Evolutionary conservation across 2,888 invertebrate genomes (phyloP).

Genomic region (Drosophila helvetica): DNA sequence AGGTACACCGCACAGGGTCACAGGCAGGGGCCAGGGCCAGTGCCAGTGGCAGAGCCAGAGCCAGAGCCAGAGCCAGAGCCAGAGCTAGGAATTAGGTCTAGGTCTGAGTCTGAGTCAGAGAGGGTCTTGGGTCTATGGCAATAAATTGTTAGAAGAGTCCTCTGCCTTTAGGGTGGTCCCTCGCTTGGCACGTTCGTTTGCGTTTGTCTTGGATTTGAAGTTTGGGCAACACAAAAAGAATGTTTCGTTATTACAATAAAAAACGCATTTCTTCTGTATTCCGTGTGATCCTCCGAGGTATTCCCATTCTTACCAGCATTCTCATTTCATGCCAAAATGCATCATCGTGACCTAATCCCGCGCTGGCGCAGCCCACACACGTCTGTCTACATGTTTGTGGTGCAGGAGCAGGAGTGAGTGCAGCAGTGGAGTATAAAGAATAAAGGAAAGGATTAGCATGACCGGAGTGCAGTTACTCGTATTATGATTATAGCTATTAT

Average conservation of each 20-base stretch:
- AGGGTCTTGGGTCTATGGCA: conserved; percentile 10
- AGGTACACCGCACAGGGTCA: conserved; percentile 24
- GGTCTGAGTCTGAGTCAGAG: background rate
- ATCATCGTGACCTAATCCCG: conserved; percentile 63
- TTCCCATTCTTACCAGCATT: background rate
- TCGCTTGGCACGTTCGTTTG: conserved; percentile 70
- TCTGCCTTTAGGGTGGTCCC: conserved; percentile 63
- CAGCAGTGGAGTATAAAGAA: background rate
- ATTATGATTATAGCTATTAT: conserved; percentile 58
- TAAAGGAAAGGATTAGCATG: conserved; percentile 73
- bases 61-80: background rate
- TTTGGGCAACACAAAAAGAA: conserved; percentile 17
- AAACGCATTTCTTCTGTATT: conserved; percentile 60
- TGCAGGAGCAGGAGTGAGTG: too few species aligned
- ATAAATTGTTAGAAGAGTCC: conserved; percentile 64
- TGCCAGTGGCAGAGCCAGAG: background rate
- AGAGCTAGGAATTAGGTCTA: conserved; percentile 16
- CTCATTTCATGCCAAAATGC: conserved; percentile 68
- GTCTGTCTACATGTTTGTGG: conserved; percentile 35
- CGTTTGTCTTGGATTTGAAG: conserved; percentile 47
- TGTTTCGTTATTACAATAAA: conserved; percentile 66
- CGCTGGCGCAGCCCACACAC: conserved; percentile 80
- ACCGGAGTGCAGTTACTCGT: conserved; percentile 15
- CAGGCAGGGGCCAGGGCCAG: conserved; percentile 7
- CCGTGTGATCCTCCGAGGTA: conserved; percentile 2